These are phyloP conservation scores for Phalanger gymnotis DNA, from an alignment of 2,797 vertebrate species.

Conservation along the genomic window DNA sequence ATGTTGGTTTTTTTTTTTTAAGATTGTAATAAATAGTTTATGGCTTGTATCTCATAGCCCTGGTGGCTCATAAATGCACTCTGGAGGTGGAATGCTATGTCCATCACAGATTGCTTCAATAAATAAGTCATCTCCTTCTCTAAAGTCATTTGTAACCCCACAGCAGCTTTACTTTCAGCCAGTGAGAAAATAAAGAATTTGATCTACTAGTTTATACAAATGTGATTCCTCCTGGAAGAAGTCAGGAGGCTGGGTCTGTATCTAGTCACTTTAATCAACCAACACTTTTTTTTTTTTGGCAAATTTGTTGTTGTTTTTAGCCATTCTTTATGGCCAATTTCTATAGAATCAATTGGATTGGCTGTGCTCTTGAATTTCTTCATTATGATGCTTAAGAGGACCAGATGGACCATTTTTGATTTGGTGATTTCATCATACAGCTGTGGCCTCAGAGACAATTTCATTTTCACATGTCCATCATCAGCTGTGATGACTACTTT, in stretches of 20 bases:
- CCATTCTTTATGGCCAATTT: constrained; percentile 1
- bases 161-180: constrained; percentile 73
- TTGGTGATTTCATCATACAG: not conserved
- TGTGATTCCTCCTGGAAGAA: constrained; percentile 39
- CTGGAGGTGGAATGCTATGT: constrained; percentile 60
- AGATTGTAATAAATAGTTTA: constrained; percentile 74
- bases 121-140: constrained; percentile 72
- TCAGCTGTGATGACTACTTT: not conserved
- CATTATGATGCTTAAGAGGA: constrained; percentile 24
- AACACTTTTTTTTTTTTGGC: not conserved
- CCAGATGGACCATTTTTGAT: constrained; percentile 19
- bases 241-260: constrained; percentile 65
- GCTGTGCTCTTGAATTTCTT: constrained; percentile 3
- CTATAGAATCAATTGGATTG: not conserved
- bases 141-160: constrained; percentile 64
- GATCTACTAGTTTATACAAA: constrained; percentile 60
- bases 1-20: constrained; percentile 37
- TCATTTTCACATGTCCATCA: constrained; percentile 26
- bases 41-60: constrained; percentile 62
- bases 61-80: constrained; percentile 68
- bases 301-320: constrained; percentile 13
- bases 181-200: constrained; percentile 65
- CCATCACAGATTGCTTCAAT: constrained; percentile 69
- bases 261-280: constrained; percentile 39
- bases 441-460: constrained; percentile 11